Evolutionary conservation across 2,888 invertebrate species (phyloP), one percentile per base, ranked within the genome.

Genomic region (Anticlea derivata): DNA sequence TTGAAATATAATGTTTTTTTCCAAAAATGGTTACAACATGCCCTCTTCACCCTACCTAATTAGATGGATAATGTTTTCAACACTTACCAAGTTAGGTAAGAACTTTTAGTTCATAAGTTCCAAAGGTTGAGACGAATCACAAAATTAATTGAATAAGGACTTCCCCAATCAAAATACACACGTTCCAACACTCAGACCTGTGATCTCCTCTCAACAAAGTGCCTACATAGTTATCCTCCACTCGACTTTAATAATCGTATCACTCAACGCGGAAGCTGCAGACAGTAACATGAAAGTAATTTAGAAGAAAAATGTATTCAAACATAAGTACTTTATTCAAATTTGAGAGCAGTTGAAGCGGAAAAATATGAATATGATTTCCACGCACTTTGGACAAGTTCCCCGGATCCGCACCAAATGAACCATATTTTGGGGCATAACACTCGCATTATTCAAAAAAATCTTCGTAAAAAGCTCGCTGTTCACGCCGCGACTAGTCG

Each of bases 311-410:
- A 62, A 60, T 60, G 58, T 62, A 62, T 58, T 62, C 62, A 60
- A 62, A 62, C 62, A 55, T 58, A 62, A 62, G 62, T 60, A 62
- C 60, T 70, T 86, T 86, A 89, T 88, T 87, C 83, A 87, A 88
- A 88, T 87, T 70, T 75, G 73, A 63, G 78, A 86, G 71, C 87
- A 86, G 83, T 87, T 84, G 83, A 84, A 80, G 83, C 80, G 86
- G 77, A 86, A 89, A 88, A 89, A 87, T 86, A 88, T 87, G 89
- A 89, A 89, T 89, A 89, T 81, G 86, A 87, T 87, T 87, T 84
- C 76, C 73, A 80, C 83, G 83, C 79, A 82, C 82, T 83, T 80
- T 73, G 73, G 68, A 73, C 67, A 86, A 86, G 80, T 85, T 86
- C 81, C 73, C 65, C 44, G 48, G 48, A 23, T 34, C 71, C 76